Evolutionary conservation across 2,888 invertebrate genomes (phyloP).

Genomic region (Choristoneura rosaceana): DNA sequence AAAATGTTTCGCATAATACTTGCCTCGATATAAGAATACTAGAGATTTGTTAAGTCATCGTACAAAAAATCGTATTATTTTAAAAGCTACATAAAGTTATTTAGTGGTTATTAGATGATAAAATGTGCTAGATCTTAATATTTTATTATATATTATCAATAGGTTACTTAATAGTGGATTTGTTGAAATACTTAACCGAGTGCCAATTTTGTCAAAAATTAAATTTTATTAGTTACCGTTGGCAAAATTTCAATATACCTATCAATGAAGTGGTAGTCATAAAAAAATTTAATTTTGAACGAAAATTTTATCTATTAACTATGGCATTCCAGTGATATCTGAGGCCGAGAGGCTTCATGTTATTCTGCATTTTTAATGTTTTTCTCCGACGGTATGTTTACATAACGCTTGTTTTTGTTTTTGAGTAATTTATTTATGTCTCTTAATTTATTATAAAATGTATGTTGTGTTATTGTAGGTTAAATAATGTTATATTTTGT

Average conservation of each 20-base stretch:
- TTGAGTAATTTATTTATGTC: conserved; percentile 14
- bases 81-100: background rate
- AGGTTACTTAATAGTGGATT: conserved; percentile 8
- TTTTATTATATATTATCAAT: background rate
- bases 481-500: background rate
- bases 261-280: no score
- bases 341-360: background rate
- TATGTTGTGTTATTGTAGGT: conserved; percentile 6
- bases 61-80: conserved; percentile 4
- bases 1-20: conserved; percentile 38
- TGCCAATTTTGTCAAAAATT: background rate
- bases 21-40: conserved; percentile 23
- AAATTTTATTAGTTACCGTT: background rate
- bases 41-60: conserved; percentile 16
- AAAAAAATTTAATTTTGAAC: no score
- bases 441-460: conserved; percentile 22
- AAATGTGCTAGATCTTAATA: background rate
- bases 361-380: background rate
- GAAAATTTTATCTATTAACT: background rate
- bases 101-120: background rate
- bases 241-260: background rate
- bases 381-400: background rate
- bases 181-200: conserved; percentile 6
- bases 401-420: background rate
- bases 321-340: no score